Conservation (phyloP, 2,113 vertebrate genomes). For the Bubo scandiacus region DNA sequence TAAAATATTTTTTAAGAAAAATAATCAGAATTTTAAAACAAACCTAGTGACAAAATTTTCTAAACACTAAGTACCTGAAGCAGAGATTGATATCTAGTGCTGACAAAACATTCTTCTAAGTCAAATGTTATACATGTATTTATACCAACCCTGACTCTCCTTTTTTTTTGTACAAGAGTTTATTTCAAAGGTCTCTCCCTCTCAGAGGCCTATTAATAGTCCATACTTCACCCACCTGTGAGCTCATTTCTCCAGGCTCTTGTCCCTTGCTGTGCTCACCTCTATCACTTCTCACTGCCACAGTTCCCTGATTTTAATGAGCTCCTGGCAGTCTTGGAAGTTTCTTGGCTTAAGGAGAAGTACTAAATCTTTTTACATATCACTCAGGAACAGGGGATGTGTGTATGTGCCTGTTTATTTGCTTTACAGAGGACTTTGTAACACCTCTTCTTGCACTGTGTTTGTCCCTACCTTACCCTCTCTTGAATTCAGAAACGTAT, state of each 20-base stretch:
- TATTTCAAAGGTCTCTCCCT: background rate
- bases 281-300: background rate
- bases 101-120: background rate
- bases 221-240: background rate
- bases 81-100: background rate
- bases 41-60: background rate
- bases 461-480: background rate
- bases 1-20: background rate
- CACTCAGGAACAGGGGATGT: background rate
- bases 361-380: background rate
- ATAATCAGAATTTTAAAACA: background rate
- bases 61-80: background rate
- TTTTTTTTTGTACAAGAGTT: background rate
- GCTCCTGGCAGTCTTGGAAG: background rate
- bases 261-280: background rate
- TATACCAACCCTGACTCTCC: background rate
- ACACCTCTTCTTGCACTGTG: background rate
- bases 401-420: background rate
- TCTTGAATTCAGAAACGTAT: background rate
- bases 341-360: background rate
- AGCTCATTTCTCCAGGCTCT: background rate
- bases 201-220: background rate
- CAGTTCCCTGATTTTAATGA: constrained; percentile 31
- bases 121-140: background rate
- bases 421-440: background rate